These are phyloP conservation scores for Eugnorisma glareosa DNA, from an alignment of 2,888 invertebrate genomes.

Conservation along the genomic window DNA sequence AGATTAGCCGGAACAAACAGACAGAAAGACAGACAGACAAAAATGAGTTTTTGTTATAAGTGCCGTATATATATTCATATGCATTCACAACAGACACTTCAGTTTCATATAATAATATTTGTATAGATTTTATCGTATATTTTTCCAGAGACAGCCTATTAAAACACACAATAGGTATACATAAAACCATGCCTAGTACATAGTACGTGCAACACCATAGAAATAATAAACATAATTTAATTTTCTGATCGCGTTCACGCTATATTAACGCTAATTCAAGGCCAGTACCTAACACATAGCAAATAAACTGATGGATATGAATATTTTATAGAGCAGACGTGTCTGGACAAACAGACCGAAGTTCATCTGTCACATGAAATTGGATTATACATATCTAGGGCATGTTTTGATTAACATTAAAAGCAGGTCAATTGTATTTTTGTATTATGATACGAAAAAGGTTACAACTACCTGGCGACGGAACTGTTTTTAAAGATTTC, in stretches of 20 bases:
- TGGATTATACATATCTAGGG: slow-evolving; percentile 31
- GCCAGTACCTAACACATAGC: slow-evolving; percentile 27
- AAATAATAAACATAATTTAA: slow-evolving; percentile 42
- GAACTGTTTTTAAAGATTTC: neutral
- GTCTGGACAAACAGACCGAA: slow-evolving; percentile 52
- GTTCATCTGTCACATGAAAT: slow-evolving; percentile 42
- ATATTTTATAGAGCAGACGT: slow-evolving; percentile 54
- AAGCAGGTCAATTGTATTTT: slow-evolving; percentile 3
- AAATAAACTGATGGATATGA: slow-evolving; percentile 49
- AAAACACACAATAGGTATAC: slow-evolving; percentile 28
- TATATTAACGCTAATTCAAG: slow-evolving; percentile 56
- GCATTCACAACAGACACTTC: too few species aligned
- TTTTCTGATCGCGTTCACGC: slow-evolving; percentile 47
- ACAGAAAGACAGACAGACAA: too few species aligned
- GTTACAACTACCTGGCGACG: too few species aligned
- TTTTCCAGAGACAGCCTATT: slow-evolving; percentile 19
- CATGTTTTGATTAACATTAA: slow-evolving; percentile 17
- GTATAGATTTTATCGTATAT: neutral
- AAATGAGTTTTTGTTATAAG: too few species aligned
- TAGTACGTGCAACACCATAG: slow-evolving; percentile 8
- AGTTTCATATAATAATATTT: too few species aligned
- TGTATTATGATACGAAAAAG: neutral
- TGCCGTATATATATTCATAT: too few species aligned
- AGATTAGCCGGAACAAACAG: too few species aligned
- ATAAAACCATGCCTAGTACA: slow-evolving; percentile 36